Percentiles rank a stretch among this genome's conserved stretches.
These are phyloP conservation scores for Gallinago paraguaiae DNA, from an alignment of 2,113 vertebrate species.

Conservation along the genomic window DNA sequence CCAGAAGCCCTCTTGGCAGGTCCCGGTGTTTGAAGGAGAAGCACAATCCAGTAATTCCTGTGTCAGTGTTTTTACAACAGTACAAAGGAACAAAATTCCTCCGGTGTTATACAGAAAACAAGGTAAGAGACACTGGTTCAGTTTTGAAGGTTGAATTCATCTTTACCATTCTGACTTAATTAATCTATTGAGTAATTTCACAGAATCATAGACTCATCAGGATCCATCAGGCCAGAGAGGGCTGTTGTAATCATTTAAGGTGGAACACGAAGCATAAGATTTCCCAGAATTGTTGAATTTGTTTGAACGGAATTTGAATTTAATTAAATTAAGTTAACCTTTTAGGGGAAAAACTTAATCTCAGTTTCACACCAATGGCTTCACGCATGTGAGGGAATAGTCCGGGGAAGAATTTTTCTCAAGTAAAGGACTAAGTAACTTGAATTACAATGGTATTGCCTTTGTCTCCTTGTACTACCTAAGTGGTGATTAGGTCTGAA, in stretches of 20 bases:
- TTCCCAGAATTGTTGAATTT: neutral
- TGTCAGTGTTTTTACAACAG: neutral
- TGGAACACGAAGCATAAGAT: neutral
- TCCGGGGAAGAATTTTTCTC: constrained; percentile 15
- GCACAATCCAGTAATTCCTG: neutral
- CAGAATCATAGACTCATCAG: neutral
- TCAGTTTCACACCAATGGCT: neutral
- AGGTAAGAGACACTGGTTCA: neutral
- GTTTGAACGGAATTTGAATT: constrained; percentile 15
- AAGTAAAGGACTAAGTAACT: neutral
- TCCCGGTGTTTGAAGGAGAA: neutral
- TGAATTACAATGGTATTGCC: neutral
- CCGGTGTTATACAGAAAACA: neutral
- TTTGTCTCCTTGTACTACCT: neutral
- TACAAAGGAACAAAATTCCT: neutral
- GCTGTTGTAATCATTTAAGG: neutral
- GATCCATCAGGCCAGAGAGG: constrained; percentile 1
- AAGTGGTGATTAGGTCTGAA: constrained; percentile 26
- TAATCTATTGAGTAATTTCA: constrained; percentile 1
- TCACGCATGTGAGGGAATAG: neutral
- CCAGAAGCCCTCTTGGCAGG: neutral
- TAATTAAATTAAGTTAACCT: neutral
- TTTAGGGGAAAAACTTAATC: neutral
- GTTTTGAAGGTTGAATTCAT: neutral
- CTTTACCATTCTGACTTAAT: neutral